Evolutionary conservation across 2,113 vertebrate species (phyloP).

Genomic region (Sebastes schlegelii): DNA sequence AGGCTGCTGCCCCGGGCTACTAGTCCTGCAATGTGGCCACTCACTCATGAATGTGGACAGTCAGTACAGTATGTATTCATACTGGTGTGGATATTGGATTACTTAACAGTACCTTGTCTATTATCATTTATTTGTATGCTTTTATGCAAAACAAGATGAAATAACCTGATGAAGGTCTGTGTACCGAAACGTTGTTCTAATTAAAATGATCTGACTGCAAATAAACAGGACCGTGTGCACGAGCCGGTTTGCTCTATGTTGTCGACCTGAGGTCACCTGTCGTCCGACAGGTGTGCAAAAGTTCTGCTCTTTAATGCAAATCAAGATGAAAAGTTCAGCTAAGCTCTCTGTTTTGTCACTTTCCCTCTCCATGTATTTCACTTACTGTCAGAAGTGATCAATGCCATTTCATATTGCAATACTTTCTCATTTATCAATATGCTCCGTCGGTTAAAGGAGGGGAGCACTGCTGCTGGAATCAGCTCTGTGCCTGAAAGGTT

Average conservation of each 20-base stretch:
- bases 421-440: constrained; percentile 15
- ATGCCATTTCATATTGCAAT: neutral
- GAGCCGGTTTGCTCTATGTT: too few relatives aligned
- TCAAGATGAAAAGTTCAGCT: constrained; percentile 5
- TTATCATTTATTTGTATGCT: neutral
- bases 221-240: too few relatives aligned
- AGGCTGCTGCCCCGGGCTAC: neutral
- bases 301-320: neutral
- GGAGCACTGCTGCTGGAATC: neutral
- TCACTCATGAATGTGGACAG: neutral
- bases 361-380: neutral
- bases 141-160: neutral
- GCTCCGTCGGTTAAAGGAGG: neutral
- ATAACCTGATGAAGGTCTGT: too few relatives aligned
- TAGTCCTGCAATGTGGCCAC: neutral
- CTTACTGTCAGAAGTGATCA: neutral
- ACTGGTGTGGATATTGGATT: neutral
- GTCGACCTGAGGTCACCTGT: too few relatives aligned
- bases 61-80: neutral
- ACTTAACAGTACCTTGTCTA: too few relatives aligned
- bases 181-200: too few relatives aligned
- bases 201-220: too few relatives aligned
- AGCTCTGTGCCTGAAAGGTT: constrained; percentile 20
- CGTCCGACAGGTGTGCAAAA: too few relatives aligned
- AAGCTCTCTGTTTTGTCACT: neutral